Evolutionary conservation across 2,888 invertebrate genomes (phyloP).

Genomic region (Cephus rjabovi): DNA sequence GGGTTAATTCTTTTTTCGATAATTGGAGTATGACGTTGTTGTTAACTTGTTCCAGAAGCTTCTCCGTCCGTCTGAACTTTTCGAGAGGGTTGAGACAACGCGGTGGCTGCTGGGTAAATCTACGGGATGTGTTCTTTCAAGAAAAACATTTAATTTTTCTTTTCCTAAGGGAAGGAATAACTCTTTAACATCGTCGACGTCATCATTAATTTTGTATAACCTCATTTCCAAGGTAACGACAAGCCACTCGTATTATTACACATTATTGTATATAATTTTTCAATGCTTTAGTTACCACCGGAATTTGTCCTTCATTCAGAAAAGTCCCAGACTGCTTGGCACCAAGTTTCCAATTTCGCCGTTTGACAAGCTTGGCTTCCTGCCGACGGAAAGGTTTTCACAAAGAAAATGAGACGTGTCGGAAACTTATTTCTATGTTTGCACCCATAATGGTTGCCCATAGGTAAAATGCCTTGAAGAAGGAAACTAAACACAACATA

Average conservation of each 20-base stretch:
- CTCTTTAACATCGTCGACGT: neutral
- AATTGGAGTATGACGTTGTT: no score
- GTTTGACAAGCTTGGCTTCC: constrained; percentile 34
- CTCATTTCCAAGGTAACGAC: neutral
- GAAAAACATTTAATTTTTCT: no score
- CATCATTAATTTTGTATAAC: neutral
- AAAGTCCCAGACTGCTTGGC: constrained; percentile 35
- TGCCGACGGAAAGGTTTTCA: constrained; percentile 19
- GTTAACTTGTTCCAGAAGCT: no score
- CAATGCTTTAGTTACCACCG: neutral
- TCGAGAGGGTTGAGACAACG: no score
- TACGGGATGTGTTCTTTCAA: neutral
- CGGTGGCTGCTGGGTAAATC: no score
- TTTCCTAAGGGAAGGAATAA: no score
- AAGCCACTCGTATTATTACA: neutral
- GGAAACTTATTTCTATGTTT: neutral
- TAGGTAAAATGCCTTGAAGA: constrained; percentile 16
- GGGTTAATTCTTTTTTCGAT: no score
- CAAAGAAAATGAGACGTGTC: neutral
- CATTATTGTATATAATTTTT: neutral
- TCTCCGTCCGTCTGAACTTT: no score
- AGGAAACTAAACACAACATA: constrained; percentile 40
- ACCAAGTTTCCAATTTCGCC: constrained; percentile 40
- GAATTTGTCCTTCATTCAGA: neutral
- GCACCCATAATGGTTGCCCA: neutral